Evolutionary conservation across 1,140 invertebrate species (phyloP), one percentile per base, ranked within the genome.

Genomic region (Lordiphosa collinella): DNA sequence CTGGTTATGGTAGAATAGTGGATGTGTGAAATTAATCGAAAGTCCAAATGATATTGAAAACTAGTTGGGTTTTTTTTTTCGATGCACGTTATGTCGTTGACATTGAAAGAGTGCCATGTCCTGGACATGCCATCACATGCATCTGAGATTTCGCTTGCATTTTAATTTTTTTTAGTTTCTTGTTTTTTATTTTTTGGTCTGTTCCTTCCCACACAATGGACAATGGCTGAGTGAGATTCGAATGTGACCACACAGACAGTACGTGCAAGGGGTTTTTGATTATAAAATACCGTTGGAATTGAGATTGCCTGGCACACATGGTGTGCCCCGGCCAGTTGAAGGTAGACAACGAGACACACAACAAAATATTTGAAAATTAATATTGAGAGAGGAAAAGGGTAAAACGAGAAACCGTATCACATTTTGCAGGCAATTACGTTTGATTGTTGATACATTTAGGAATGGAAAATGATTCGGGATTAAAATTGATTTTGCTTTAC

Each of bases 241-340:
- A 57, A 54, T 66, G 61, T 71, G 55, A 49, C 52, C 49, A 48
- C 43, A 51, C 32, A 53, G 51, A 25, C 18, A 37, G 38, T 40
- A 72, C 73, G 56, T 76, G 73, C 73, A 53, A 37, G 8, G 67
- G 54, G 58, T 78, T 66, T 44, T 66, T 60, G 60, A 75, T 65
- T 65, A 48, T 41, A 56, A 76, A 64, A 54, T 63, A 22, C 35
- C 51, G 18, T 35, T 35, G 22, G 18, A 37, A 41, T 25, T 11
- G 22, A 34, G 35, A 49, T 32, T 41, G 46, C 22, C 48, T 36
- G 11, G 8, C 9, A 2, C 13, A 8, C 10, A 25, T 13, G 7
- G 9, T 4, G 0, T 22, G 22, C 22, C 22, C 5, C 6, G 6
- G 22, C 22, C 22, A 25, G 22, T 25, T 4, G 6, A 25, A 25